Percentiles rank a stretch among this genome's conserved stretches.
These are phyloP conservation scores for Leptinotarsa tumamoca DNA, from an alignment of 2,888 invertebrate species.

Conservation along the genomic window DNA sequence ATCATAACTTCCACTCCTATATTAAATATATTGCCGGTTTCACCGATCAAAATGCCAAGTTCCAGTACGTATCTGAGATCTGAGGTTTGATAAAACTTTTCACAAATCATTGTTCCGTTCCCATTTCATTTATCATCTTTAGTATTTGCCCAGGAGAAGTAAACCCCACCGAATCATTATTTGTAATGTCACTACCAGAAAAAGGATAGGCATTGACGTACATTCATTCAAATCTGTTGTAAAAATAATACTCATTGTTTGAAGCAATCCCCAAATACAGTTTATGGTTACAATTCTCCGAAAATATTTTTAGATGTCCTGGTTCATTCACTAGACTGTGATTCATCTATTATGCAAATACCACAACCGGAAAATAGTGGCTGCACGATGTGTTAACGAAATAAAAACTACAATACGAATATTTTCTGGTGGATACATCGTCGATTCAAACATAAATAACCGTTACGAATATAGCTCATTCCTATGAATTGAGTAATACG, in stretches of 20 bases:
- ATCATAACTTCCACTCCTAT: too few species aligned
- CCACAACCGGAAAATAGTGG: conserved; percentile 4
- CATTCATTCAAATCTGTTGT: background rate
- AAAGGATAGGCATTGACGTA: conserved; percentile 4
- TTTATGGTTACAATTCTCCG: background rate
- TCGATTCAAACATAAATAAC: background rate
- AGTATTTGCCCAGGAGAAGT: background rate
- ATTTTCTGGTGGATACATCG: conserved; percentile 5
- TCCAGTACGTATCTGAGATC: too few species aligned
- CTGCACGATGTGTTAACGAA: background rate
- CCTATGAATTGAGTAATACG: conserved; percentile 3
- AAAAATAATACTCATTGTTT: background rate
- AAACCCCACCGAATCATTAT: background rate
- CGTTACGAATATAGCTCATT: background rate
- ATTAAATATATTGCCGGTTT: too few species aligned
- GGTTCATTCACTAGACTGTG: conserved; percentile 8
- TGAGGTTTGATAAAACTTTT: too few species aligned
- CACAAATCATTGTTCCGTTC: too few species aligned
- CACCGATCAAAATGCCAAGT: too few species aligned
- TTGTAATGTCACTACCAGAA: background rate
- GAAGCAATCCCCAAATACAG: conserved; percentile 5
- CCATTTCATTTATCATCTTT: background rate
- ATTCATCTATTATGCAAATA: conserved; percentile 15
- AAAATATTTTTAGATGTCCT: conserved; percentile 5
- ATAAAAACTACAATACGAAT: conserved; percentile 1